These are phyloP conservation scores for Melipona bicolor DNA, from an alignment of 2,888 invertebrate species.

Conservation along the genomic window DNA sequence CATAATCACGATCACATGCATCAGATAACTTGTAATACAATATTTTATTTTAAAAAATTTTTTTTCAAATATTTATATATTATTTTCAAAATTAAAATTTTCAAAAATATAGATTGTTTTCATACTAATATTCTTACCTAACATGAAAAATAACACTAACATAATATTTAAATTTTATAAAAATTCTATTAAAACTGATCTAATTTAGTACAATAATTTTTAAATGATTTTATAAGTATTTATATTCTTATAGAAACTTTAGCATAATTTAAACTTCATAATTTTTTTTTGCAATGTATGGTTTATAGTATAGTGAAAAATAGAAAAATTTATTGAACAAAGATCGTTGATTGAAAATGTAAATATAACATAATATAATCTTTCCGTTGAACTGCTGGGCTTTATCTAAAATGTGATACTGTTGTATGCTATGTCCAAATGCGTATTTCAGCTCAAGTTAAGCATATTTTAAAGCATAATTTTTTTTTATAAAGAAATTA, in stretches of 20 bases:
- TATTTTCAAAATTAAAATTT: conserved; percentile 15
- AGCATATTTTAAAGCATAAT: conserved; percentile 27
- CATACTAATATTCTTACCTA: conserved; percentile 11
- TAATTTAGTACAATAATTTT: conserved; percentile 34
- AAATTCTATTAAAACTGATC: conserved; percentile 1
- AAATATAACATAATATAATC: conserved; percentile 51
- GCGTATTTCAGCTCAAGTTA: conserved; percentile 50
- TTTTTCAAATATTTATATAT: conserved; percentile 8
- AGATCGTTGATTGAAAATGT: conserved; percentile 36
- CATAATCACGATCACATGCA: background rate
- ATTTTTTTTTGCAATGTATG: conserved; percentile 24
- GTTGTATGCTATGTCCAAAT: conserved; percentile 37
- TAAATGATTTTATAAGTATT: conserved; percentile 36
- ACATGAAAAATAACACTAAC: conserved; percentile 11
- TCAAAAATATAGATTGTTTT: background rate
- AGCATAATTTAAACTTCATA: conserved; percentile 14
- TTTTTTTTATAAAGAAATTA: conserved; percentile 16
- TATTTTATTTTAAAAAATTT: background rate
- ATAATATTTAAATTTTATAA: conserved; percentile 19
- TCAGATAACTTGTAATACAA: background rate
- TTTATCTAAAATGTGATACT: conserved; percentile 58
- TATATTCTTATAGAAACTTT: conserved; percentile 34
- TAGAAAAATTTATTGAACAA: conserved; percentile 22
- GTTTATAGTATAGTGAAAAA: conserved; percentile 22
- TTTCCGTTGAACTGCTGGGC: conserved; percentile 32